phyloP scores from a whole-genome alignment of 2,797 vertebrate species.

The Echeneis naucrates region DNA sequence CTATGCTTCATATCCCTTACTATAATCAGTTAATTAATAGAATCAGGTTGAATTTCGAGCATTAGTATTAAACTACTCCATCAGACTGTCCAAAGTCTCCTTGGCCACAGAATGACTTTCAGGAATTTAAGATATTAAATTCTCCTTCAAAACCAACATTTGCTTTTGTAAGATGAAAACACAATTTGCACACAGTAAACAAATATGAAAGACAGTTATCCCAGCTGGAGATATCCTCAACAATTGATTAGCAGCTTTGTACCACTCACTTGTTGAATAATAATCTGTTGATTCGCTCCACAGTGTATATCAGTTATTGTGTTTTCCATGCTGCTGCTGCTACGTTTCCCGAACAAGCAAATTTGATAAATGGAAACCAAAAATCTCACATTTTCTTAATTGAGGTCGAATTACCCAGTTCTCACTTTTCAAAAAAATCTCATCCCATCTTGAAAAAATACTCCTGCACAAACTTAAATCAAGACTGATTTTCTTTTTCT shows the following conservation, averaged over 20 bases:
- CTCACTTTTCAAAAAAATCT: slow-evolving; percentile 12
- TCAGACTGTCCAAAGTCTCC: slow-evolving; percentile 7
- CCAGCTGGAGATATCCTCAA: slow-evolving; percentile 58
- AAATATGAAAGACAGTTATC: slow-evolving; percentile 49
- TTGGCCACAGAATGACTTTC: slow-evolving; percentile 16
- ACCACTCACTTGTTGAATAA: slow-evolving; percentile 46
- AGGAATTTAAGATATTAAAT: slow-evolving; percentile 16
- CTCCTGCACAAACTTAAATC: slow-evolving; percentile 6
- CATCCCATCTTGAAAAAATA: slow-evolving; percentile 15
- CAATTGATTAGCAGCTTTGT: slow-evolving; percentile 63
- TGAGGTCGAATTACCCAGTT: neutral
- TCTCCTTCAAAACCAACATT: slow-evolving; percentile 23
- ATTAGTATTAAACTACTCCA: neutral
- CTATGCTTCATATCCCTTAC: slow-evolving; percentile 6
- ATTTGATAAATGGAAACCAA: slow-evolving; percentile 21
- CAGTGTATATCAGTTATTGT: neutral
- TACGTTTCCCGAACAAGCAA: slow-evolving; percentile 23
- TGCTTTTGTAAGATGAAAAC: slow-evolving; percentile 37
- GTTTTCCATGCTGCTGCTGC: slow-evolving; percentile 21
- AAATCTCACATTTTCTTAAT: slow-evolving; percentile 25
- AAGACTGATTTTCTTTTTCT: slow-evolving; percentile 8
- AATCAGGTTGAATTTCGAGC: slow-evolving; percentile 20
- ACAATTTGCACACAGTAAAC: slow-evolving; percentile 56
- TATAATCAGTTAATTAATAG: slow-evolving; percentile 21
- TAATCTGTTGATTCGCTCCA: slow-evolving; percentile 26